These are phyloP conservation scores for Tylochromis polylepis DNA, from an alignment of 2,113 vertebrate genomes.

Conservation along the genomic window DNA sequence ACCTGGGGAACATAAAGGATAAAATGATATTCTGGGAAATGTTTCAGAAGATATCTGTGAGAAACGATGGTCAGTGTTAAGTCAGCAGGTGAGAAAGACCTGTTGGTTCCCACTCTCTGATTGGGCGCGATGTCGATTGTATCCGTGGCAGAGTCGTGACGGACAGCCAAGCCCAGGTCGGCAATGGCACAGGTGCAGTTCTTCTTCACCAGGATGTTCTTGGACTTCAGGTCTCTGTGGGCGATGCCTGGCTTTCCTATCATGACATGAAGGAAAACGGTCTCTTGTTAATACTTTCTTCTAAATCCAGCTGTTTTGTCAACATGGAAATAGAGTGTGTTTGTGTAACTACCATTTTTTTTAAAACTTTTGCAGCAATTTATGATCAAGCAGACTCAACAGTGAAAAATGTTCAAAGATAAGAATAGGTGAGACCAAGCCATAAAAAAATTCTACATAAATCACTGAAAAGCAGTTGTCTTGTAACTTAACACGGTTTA, in stretches of 20 bases:
- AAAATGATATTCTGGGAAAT: neutral
- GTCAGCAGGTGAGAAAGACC: constrained; percentile 63
- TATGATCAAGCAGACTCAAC: neutral
- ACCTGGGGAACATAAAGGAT: constrained; percentile 67
- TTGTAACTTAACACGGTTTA: neutral
- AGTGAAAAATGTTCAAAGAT: neutral
- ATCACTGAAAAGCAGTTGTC: neutral
- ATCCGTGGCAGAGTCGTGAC: constrained; percentile 92
- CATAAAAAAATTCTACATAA: neutral
- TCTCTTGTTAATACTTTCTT: neutral
- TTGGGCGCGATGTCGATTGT: constrained; percentile 97
- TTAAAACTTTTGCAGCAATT: neutral
- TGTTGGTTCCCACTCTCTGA: constrained; percentile 95
- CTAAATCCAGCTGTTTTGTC: neutral
- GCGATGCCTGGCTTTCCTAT: constrained; percentile 96
- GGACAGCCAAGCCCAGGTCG: constrained; percentile 93
- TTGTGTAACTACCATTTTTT: neutral
- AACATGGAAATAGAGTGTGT: neutral
- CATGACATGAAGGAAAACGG: neutral
- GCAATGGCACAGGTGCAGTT: constrained; percentile 95
- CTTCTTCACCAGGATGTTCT: constrained; percentile 98
- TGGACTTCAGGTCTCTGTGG: constrained; percentile 96
- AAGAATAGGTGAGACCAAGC: neutral
- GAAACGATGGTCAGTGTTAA: neutral
- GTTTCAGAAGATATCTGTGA: neutral